Evolutionary conservation across 2,888 invertebrate species (phyloP).

Genomic region (Dugesia japonica): DNA sequence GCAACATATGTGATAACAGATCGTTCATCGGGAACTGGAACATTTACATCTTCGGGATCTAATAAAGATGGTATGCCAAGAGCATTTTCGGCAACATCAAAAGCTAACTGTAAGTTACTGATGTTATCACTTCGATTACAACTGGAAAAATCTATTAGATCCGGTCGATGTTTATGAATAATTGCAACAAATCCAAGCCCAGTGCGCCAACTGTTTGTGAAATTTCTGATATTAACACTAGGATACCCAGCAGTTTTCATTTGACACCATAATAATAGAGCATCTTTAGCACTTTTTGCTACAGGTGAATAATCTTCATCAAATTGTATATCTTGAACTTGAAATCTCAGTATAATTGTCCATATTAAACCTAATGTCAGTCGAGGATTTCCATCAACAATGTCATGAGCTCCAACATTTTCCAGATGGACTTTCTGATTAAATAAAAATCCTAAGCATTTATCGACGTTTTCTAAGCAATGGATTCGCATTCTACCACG

Average conservation of each 20-base stretch:
- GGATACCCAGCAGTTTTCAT: slow-evolving; percentile 99
- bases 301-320: slow-evolving; percentile 55
- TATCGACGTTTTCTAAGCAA: slow-evolving; percentile 97
- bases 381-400: slow-evolving; percentile 91
- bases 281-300: slow-evolving; percentile 52
- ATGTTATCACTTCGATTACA: slow-evolving; percentile 79
- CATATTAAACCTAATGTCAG: slow-evolving; percentile 94
- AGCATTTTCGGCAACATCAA: slow-evolving; percentile 91
- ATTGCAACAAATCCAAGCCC: slow-evolving; percentile 97
- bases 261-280: slow-evolving; percentile 92
- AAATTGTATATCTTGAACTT: slow-evolving; percentile 91
- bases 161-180: slow-evolving; percentile 87
- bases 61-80: slow-evolving; percentile 81
- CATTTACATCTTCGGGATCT: slow-evolving; percentile 94
- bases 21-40: slow-evolving; percentile 97
- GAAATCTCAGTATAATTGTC: slow-evolving; percentile 98
- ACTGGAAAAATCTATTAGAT: slow-evolving; percentile 69
- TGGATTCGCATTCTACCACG: slow-evolving; percentile 99
- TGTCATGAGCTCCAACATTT: slow-evolving; percentile 96
- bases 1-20: slow-evolving; percentile 99
- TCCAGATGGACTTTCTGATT: slow-evolving; percentile 96
- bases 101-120: slow-evolving; percentile 88
- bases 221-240: slow-evolving; percentile 95
- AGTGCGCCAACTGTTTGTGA: slow-evolving; percentile 95
- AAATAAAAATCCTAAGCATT: slow-evolving; percentile 84